Base-by-base conservation (phyloP, 2,797 vertebrate genomes). In the Acipenser ruthenus region DNA sequence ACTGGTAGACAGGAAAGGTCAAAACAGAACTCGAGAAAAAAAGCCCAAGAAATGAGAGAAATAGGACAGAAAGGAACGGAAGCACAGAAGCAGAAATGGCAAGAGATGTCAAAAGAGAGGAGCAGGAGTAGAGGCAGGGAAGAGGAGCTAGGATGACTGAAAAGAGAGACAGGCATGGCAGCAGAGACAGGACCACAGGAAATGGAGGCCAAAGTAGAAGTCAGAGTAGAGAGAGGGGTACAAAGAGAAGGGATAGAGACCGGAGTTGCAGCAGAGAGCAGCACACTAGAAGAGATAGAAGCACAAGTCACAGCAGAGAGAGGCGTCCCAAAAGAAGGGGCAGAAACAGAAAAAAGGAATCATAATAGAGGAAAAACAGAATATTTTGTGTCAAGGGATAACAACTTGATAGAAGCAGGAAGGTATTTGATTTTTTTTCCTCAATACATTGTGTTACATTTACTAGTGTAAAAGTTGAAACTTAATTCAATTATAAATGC, bases 21-120 rank as follows among this genome's bases (percentile, higher is more conserved):
- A 74, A 79, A 75, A 9, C 86, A 88, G 79, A 84, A 76, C 72
- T 81, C 82, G 67, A 69, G 61, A 55, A 90, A 82, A 86, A 82
- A 77, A 73, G 70, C 78, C 48, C 69, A 65, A 82, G 75, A 82
- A 65, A n/a, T 23, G 64, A 52, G 47, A 65, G 64, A 51, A 50
- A 50, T 18, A 65, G 18, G 75, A 75, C 73, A 79, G 58, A 37
- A 62, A 62, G 60, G 60, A 23, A 1, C 18, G 10, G 37, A 63
- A 15, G 13, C n/a, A 67, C 8, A 49, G 18, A 49, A 63, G 66
- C 8, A 11, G 58, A 8, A 8, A 23, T 1, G 50, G 8, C 10
- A 47, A 61, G 49, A 18, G 10, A 37, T 62, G 18, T 18, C 60
- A 6, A 62, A 62, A 18, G 12, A 51, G 49, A 65, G 64, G 6